Conservation (phyloP, 2,113 vertebrate species). For the Gambusia affinis region DNA sequence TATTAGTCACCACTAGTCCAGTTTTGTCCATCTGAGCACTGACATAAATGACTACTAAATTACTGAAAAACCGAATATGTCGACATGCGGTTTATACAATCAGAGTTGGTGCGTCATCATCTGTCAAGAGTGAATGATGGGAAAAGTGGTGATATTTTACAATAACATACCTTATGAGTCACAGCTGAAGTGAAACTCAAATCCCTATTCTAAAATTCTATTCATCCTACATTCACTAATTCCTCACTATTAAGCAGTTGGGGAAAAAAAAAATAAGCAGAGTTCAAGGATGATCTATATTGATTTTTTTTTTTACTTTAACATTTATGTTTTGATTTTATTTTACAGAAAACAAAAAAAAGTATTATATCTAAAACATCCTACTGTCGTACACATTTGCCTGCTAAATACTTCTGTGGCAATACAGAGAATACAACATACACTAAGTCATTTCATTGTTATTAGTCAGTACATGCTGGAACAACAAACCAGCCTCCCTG, state of each 20-base stretch:
- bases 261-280: background rate
- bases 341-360: background rate
- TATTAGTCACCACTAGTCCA: constrained; percentile 45
- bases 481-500: background rate
- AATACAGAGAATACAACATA: too few relatives aligned
- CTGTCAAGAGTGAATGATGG: constrained; percentile 8
- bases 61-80: constrained; percentile 28
- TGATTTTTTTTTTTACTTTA: background rate
- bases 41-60: background rate
- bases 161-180: constrained; percentile 6
- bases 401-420: too few relatives aligned
- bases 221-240: background rate
- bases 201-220: background rate
- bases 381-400: too few relatives aligned
- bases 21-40: constrained; percentile 12
- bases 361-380: too few relatives aligned
- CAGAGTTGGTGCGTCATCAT: constrained; percentile 1
- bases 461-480: background rate
- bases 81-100: constrained; percentile 10
- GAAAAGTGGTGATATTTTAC: constrained; percentile 9
- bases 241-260: background rate
- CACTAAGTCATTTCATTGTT: too few relatives aligned
- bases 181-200: constrained; percentile 12
- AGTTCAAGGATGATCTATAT: background rate
- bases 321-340: background rate